Evolutionary conservation across 2,797 vertebrate species (phyloP).

Genomic region (Smutsia gigantea): DNA sequence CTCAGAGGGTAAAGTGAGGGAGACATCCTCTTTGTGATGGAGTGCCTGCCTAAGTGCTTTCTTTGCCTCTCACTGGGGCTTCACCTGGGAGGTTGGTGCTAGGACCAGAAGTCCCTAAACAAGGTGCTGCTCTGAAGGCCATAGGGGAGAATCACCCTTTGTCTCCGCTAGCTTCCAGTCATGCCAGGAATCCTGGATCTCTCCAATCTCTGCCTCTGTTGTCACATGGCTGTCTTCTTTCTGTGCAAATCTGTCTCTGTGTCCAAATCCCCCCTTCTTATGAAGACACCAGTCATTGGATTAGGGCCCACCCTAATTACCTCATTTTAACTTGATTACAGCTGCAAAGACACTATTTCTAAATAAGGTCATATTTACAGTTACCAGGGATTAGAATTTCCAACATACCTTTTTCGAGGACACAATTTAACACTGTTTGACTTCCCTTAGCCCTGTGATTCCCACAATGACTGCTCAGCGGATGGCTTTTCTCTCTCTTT

Average conservation of each 20-base stretch:
- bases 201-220: not conserved
- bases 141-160: not conserved
- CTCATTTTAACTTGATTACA: not conserved
- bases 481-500: not conserved
- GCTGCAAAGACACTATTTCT: not conserved
- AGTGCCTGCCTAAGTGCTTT: fast-evolving
- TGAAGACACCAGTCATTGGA: not conserved
- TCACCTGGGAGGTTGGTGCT: not conserved
- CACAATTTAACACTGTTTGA: not conserved
- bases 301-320: not conserved
- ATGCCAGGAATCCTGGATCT: fast-evolving
- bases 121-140: not conserved
- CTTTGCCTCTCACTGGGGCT: not conserved
- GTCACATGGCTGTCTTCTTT: not conserved
- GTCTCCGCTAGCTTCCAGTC: not conserved
- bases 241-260: not conserved
- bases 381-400: not conserved
- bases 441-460: not conserved
- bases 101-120: not conserved
- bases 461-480: no score
- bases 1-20: constrained; percentile 81
- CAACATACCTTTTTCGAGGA: not conserved
- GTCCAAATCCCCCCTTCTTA: not conserved
- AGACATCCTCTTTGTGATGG: not conserved
- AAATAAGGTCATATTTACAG: not conserved